Conservation (phyloP, 2,797 vertebrate species). For the Coranthus polyacanthus region DNA sequence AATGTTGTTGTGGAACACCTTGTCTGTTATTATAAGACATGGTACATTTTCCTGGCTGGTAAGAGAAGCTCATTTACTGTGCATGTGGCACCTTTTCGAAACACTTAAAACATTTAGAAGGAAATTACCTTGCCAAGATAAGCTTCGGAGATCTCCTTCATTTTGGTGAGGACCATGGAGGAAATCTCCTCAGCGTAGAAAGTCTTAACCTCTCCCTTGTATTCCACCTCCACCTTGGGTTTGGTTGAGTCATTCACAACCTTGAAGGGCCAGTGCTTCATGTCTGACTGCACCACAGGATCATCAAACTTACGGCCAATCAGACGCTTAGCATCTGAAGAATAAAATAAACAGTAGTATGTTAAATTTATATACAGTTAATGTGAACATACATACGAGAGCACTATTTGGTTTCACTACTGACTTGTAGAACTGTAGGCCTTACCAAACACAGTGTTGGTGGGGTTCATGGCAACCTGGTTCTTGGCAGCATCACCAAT, state of each 20-base stretch:
- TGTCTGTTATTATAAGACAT: no score
- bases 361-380: background rate
- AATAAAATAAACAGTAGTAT: background rate
- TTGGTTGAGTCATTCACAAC: constrained; percentile 90
- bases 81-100: no score
- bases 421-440: background rate
- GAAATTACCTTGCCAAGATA: constrained; percentile 92
- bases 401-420: background rate
- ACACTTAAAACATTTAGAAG: no score
- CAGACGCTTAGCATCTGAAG: constrained; percentile 91
- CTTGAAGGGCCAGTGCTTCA: constrained; percentile 95
- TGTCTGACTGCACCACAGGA: constrained; percentile 90
- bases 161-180: constrained; percentile 94
- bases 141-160: constrained; percentile 94
- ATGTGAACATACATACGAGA: background rate
- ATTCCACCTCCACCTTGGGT: constrained; percentile 92
- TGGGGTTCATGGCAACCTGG: constrained; percentile 94
- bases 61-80: background rate
- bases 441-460: constrained; percentile 93
- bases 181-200: constrained; percentile 94
- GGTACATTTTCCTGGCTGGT: no score
- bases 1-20: no score
- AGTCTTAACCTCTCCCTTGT: constrained; percentile 90
- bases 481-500: constrained; percentile 95
- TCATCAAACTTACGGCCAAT: constrained; percentile 93